Base-by-base conservation (phyloP, 2,888 invertebrate species). In the Campopleginae sp. region DNA sequence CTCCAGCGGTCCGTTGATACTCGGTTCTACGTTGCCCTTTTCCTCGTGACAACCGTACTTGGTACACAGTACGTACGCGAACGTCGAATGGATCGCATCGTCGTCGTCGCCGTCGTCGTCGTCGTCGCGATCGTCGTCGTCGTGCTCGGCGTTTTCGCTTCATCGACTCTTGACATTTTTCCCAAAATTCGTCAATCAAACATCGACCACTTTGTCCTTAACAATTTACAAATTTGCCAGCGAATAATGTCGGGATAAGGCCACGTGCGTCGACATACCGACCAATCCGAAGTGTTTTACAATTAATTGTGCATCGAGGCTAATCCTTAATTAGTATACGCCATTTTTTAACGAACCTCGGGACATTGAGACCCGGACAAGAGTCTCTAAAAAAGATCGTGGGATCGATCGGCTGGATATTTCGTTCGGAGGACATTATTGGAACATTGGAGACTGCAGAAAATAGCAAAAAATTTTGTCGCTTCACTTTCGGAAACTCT, bases 41-140 rank as follows among this genome's bases (percentile, higher is more conserved):
- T 91, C 91, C 92, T 92, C 92, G 92, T 92, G 92, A 89, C 91
- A 89, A 85, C 89, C 90, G 85, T 75, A 84, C 84, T 84, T 81
- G 46, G 83, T 81, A 86, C 91, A 89, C 92, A 92, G 92, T 92
- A 89, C 90, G 90, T 89, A 90, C 89, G 92, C 92, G 92, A 92
- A 88, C 92, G 92, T 90, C 88, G 89, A 89, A 90, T 88, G 89
- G 88, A 89, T 88, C 89, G 89, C 87, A 88, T 91, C 90, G 85
- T 90, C 87, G 87, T 80, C 83, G 74, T 48, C 72, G 74, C 63
- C 79, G 85, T 78, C 82, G 76, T 72, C 79, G 79, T 66, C 70
- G 72, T 80, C 76, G 80, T 63, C 80, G 71, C 66, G 74, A 61
- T 72, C 70, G 61, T 70, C 78, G 78, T 68, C 80, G 80, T 72